phyloP scores from a whole-genome alignment of 2,888 invertebrate genomes.

The Eledona agricola region DNA sequence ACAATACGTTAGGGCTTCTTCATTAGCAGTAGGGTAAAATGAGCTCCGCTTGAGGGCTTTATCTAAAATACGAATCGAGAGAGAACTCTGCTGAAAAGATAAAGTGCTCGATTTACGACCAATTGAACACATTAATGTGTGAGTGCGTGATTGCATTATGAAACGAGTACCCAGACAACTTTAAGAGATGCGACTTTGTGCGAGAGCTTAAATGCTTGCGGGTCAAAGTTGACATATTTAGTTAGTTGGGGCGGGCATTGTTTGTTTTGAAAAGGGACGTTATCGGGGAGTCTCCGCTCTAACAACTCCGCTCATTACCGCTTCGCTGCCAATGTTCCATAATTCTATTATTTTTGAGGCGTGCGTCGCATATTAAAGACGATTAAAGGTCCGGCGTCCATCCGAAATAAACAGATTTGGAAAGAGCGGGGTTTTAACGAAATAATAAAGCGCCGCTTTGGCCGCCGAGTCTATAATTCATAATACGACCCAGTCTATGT shows the following conservation, averaged over 20 bases:
- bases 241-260: conserved; percentile 6
- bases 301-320: conserved; percentile 7
- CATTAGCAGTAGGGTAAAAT: no score
- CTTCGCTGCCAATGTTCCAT: no score
- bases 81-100: conserved; percentile 3
- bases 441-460: no score
- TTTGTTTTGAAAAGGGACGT: conserved; percentile 13
- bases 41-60: no score
- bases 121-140: conserved; percentile 25
- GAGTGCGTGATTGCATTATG: conserved; percentile 23
- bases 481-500: no score
- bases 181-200: conserved; percentile 19
- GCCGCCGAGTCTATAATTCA: no score
- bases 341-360: no score
- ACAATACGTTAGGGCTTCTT: no score
- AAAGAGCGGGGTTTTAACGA: no score
- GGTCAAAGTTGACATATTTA: conserved; percentile 25
- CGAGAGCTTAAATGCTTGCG: conserved; percentile 11
- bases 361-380: no score
- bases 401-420: no score
- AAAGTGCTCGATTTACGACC: conserved; percentile 20
- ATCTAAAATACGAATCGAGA: background rate
- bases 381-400: no score
- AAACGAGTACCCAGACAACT: conserved; percentile 19
- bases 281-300: background rate